Conservation (phyloP, 2,797 vertebrate genomes). For the Ispidina picta region DNA sequence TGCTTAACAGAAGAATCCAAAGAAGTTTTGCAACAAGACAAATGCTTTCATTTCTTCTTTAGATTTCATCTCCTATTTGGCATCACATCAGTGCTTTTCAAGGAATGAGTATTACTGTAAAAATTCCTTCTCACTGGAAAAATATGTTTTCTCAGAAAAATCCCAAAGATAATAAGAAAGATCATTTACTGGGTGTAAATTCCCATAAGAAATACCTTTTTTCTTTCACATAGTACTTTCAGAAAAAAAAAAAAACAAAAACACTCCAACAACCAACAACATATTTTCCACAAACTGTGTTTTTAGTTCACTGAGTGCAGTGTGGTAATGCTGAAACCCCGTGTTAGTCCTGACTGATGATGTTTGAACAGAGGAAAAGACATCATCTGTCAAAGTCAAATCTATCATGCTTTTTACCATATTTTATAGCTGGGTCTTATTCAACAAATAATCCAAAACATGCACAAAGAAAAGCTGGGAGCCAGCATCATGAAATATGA, state of each 20-base stretch:
- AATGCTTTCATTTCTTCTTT: slow-evolving; percentile 16
- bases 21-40: not conserved
- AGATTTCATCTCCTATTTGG: slow-evolving; percentile 32
- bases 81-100: slow-evolving; percentile 12
- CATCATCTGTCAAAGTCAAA: slow-evolving; percentile 40
- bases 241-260: not conserved
- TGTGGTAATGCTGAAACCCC: slow-evolving; percentile 3
- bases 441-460: slow-evolving; percentile 31
- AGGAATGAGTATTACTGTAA: not conserved
- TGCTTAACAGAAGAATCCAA: not conserved
- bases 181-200: slow-evolving; percentile 53
- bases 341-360: slow-evolving; percentile 2
- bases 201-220: not conserved
- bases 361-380: slow-evolving; percentile 37
- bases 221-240: not conserved
- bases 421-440: slow-evolving; percentile 34
- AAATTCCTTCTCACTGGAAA: slow-evolving; percentile 5
- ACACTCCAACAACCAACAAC: not conserved
- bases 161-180: slow-evolving; percentile 26
- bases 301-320: slow-evolving; percentile 21
- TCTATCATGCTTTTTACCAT: not conserved
- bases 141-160: slow-evolving; percentile 46
- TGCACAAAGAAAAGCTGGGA: not conserved
- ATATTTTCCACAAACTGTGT: not conserved
- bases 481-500: slow-evolving; percentile 50